Evolutionary conservation across 1,140 invertebrate genomes (phyloP).

Genomic region (Branchinecta lynchi): DNA sequence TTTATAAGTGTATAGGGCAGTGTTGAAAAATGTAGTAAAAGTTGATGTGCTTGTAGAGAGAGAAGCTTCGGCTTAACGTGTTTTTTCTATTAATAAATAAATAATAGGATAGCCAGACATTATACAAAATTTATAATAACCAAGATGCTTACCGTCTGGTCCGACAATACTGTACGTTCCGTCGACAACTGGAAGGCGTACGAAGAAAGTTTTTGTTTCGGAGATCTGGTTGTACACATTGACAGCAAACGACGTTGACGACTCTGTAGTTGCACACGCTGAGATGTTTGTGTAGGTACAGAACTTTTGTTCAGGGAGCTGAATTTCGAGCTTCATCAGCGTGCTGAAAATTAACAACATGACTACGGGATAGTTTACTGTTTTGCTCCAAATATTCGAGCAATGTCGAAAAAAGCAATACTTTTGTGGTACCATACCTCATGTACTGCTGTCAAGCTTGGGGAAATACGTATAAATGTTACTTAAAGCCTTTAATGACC

Average conservation of each 20-base stretch:
- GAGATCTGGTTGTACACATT: constrained; percentile 37
- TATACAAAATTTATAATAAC: neutral
- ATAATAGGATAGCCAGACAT: too few species aligned
- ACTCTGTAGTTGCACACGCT: constrained; percentile 35
- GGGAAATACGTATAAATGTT: too few species aligned
- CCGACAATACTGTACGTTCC: constrained; percentile 25
- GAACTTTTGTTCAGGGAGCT: constrained; percentile 25
- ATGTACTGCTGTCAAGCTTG: too few species aligned
- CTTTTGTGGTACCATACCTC: too few species aligned
- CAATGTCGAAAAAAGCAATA: too few species aligned
- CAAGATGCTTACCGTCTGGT: constrained; percentile 22
- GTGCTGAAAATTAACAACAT: neutral
- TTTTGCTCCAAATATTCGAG: neutral
- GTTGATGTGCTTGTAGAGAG: too few species aligned
- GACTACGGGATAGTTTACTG: neutral
- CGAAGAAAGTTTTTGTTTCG: constrained; percentile 15
- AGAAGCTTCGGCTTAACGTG: too few species aligned
- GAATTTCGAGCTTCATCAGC: constrained; percentile 13
- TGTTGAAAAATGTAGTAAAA: too few species aligned
- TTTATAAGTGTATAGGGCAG: too few species aligned
- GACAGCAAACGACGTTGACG: constrained; percentile 29
- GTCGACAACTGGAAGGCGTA: constrained; percentile 26
- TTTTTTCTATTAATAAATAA: too few species aligned
- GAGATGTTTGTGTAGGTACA: constrained; percentile 39
- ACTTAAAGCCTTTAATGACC: too few species aligned